Evolutionary conservation across 2,888 invertebrate genomes (phyloP), one percentile per base, ranked within the genome.

Genomic region (Tupiocoris notatus): DNA sequence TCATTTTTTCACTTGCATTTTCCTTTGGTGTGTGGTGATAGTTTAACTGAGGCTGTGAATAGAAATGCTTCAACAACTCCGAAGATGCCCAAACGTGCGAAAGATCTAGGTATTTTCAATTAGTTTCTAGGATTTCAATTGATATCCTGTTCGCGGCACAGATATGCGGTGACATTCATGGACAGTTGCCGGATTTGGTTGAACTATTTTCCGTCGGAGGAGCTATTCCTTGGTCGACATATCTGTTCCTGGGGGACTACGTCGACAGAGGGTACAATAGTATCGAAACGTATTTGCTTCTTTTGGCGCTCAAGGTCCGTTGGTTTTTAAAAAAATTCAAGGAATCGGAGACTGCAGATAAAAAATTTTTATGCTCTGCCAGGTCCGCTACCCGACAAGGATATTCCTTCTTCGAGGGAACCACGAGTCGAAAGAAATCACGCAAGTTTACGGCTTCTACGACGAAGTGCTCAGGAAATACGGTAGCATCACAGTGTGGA

Each of bases 91-190:
- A n/a, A n/a, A n/a, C n/a, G n/a, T n/a, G n/a, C n/a, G n/a, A n/a
- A n/a, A n/a, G n/a, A n/a, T n/a, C n/a, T n/a, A n/a, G n/a, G n/a
- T n/a, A n/a, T n/a, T n/a, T n/a, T n/a, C n/a, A n/a, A n/a, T n/a
- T n/a, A n/a, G n/a, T n/a, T n/a, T n/a, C n/a, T n/a, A n/a, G n/a
- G n/a, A n/a, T n/a, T n/a, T n/a, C n/a, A n/a, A n/a, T n/a, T n/a
- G n/a, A n/a, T n/a, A n/a, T n/a, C n/a, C n/a, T n/a, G n/a, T n/a
- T n/a, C n/a, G n/a, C n/a, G n/a, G n/a, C n/a, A n/a, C 62, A 96
- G 96, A 97, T 99, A 16, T 99, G 98, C 85, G 99, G 99, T 77
- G 99, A 99, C 84, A 98, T 99, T 80, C 99, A 99, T 84, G 99
- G 99, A 7, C 99, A 97, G 85, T 98, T 99, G 85, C 98, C 98